These are phyloP conservation scores for Megalops cyprinoides DNA, from an alignment of 2,797 vertebrate species.

Conservation along the genomic window DNA sequence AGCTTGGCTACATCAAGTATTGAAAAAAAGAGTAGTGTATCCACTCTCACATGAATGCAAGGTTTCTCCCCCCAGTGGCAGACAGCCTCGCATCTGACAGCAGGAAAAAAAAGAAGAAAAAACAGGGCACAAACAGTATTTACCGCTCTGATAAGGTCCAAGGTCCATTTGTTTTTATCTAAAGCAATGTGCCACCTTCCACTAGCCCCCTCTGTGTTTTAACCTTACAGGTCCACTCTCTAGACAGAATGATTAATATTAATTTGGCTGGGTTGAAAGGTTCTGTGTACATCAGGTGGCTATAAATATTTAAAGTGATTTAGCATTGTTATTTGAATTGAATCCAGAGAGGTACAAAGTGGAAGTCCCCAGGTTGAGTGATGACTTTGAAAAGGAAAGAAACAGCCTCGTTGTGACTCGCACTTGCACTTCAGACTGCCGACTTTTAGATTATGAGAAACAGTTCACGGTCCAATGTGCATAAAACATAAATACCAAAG, in stretches of 20 bases:
- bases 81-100: not conserved
- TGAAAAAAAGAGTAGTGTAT: conserved; percentile 9
- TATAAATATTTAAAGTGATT: conserved; percentile 23
- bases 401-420: not conserved
- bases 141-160: not conserved
- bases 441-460: not conserved
- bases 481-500: no score
- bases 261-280: not conserved
- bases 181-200: not conserved
- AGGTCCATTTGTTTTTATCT: conserved; percentile 10
- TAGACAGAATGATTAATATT: conserved; percentile 23
- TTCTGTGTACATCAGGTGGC: not conserved
- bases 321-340: conserved; percentile 17
- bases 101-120: not conserved
- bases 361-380: conserved; percentile 20
- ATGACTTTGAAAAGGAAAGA: conserved; percentile 25
- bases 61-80: conserved; percentile 24
- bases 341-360: not conserved
- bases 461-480: not conserved
- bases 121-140: not conserved
- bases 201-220: not conserved
- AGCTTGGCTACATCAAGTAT: conserved; percentile 25
- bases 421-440: not conserved
- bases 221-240: conserved; percentile 15
- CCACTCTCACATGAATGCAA: conserved; percentile 3